phyloP scores from a whole-genome alignment of 1,140 invertebrate genomes.

The Megathymus violae region DNA sequence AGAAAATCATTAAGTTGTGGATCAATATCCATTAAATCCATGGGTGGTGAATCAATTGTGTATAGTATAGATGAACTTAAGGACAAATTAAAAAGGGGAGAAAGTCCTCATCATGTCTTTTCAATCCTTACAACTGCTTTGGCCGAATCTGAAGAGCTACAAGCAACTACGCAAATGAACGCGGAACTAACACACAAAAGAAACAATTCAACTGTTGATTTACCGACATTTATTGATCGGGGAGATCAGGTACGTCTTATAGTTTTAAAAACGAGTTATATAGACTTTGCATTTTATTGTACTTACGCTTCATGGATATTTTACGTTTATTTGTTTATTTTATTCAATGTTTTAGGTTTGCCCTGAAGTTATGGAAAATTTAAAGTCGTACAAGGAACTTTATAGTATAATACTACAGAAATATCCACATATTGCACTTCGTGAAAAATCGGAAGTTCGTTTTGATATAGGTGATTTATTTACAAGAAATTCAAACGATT shows the following conservation, averaged over 20 bases:
- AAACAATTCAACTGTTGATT: constrained; percentile 68
- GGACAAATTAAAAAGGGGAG: constrained; percentile 63
- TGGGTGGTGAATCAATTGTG: constrained; percentile 66
- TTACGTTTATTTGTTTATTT: constrained; percentile 15
- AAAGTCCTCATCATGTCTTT: constrained; percentile 72
- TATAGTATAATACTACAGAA: constrained; percentile 73
- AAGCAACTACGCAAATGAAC: constrained; percentile 71
- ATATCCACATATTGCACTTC: constrained; percentile 61
- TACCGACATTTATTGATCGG: constrained; percentile 73
- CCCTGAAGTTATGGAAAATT: constrained; percentile 70
- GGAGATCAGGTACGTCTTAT: constrained; percentile 75
- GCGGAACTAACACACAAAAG: constrained; percentile 59
- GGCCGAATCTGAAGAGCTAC: constrained; percentile 67
- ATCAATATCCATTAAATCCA: constrained; percentile 63
- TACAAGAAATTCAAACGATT: constrained; percentile 9
- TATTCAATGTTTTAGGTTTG: constrained; percentile 65
- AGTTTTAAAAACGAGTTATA: constrained; percentile 6
- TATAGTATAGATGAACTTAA: constrained; percentile 66
- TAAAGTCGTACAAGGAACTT: constrained; percentile 67
- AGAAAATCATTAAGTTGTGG: constrained; percentile 62
- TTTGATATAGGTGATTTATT: constrained; percentile 12
- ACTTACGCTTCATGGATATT: too few relatives aligned
- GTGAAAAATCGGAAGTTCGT: constrained; percentile 61
- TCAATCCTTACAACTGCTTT: constrained; percentile 63
- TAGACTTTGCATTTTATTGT: too few relatives aligned